Percentiles rank a stretch among this genome's conserved stretches.
Conservation (phyloP, 2,113 vertebrate genomes). For the Pituophis catenifer region DNA sequence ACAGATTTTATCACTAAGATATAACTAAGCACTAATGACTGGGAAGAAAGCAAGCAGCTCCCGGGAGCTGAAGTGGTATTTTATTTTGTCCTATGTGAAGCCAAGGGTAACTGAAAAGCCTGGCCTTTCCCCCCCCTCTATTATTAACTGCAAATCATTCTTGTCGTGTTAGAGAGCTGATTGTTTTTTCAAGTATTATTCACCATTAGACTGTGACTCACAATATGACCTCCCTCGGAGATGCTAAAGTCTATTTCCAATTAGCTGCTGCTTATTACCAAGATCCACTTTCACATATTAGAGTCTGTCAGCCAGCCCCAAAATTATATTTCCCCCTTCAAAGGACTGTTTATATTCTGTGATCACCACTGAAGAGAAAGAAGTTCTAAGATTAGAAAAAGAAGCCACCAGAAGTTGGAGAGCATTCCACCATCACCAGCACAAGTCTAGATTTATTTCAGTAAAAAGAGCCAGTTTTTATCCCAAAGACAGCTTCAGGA, state of each 20-base stretch:
- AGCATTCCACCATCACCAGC: neutral
- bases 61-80: slow-evolving; percentile 65
- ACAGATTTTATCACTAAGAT: slow-evolving; percentile 73
- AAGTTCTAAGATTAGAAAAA: slow-evolving; percentile 29
- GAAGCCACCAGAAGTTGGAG: slow-evolving; percentile 1
- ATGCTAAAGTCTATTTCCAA: slow-evolving; percentile 64
- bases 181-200: slow-evolving; percentile 66
- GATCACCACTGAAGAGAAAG: slow-evolving; percentile 12
- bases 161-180: slow-evolving; percentile 72
- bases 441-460: neutral
- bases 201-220: slow-evolving; percentile 62
- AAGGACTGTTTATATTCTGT: slow-evolving; percentile 35
- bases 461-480: neutral
- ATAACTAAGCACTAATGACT: slow-evolving; percentile 71
- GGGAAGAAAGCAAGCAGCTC: slow-evolving; percentile 64
- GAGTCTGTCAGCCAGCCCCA: slow-evolving; percentile 23
- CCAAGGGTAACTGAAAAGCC: slow-evolving; percentile 73
- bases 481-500: neutral
- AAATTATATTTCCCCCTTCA: slow-evolving; percentile 35
- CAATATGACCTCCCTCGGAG: slow-evolving; percentile 61
- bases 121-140: slow-evolving; percentile 64
- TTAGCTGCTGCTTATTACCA: slow-evolving; percentile 55
- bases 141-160: slow-evolving; percentile 76
- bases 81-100: slow-evolving; percentile 72
- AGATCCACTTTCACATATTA: slow-evolving; percentile 43